phyloP scores from a whole-genome alignment of 2,797 vertebrate genomes.

The Merluccius polli region DNA sequence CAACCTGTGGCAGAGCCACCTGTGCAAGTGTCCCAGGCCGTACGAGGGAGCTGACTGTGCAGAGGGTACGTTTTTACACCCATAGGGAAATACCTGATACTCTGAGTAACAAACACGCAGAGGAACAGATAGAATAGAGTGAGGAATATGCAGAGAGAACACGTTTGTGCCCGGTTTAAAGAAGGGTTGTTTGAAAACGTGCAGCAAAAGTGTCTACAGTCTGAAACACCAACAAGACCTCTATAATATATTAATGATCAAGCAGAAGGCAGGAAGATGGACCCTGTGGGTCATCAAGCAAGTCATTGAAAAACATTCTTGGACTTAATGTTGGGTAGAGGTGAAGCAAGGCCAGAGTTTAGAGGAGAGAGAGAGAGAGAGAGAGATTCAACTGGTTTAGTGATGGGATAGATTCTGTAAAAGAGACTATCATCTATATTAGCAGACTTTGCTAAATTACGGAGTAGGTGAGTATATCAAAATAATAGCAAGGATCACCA shows the following conservation, averaged over 20 bases:
- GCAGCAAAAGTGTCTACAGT: neutral
- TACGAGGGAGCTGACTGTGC: slow-evolving; percentile 77
- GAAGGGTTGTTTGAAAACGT: neutral
- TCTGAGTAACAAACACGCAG: neutral
- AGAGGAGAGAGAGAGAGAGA: slow-evolving; percentile 27
- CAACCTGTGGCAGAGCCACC: slow-evolving; percentile 85
- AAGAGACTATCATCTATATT: slow-evolving; percentile 8
- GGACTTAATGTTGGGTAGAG: slow-evolving; percentile 14
- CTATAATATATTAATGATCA: neutral
- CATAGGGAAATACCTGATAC: neutral
- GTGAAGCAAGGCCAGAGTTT: slow-evolving; percentile 41
- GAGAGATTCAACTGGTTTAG: slow-evolving; percentile 51
- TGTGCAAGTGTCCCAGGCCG: slow-evolving; percentile 80
- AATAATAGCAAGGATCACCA: neutral
- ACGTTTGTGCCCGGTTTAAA: neutral
- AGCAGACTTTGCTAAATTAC: neutral
- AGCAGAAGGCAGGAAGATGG: neutral
- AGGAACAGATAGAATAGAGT: slow-evolving; percentile 1
- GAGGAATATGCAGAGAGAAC: neutral
- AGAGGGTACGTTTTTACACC: slow-evolving; percentile 72
- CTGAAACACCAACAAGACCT: neutral
- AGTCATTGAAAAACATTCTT: slow-evolving; percentile 22
- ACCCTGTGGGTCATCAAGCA: neutral
- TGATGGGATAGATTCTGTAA: slow-evolving; percentile 39
- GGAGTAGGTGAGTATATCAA: neutral